Conservation (phyloP, 1,140 invertebrate species). For the Bombus vancouverensis region DNA sequence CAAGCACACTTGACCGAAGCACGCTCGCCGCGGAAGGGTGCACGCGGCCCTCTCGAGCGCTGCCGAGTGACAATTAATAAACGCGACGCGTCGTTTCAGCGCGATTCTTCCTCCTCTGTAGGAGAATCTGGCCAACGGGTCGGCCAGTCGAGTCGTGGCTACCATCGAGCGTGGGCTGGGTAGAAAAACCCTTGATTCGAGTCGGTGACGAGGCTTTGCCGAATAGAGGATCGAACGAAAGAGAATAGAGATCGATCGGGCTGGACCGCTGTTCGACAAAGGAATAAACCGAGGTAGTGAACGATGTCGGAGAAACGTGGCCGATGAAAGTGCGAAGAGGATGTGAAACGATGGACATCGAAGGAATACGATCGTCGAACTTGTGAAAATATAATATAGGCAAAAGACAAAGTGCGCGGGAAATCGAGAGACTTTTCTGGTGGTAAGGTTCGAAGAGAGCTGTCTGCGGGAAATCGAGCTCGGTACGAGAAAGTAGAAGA, state of each 20-base stretch:
- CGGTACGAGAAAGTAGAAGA: background rate
- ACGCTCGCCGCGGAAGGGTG: slow-evolving; percentile 76
- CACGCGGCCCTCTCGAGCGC: slow-evolving; percentile 52
- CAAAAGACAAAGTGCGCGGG: background rate
- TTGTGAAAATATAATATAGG: background rate
- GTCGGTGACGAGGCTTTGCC: background rate
- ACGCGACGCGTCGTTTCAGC: background rate
- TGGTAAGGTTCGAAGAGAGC: background rate
- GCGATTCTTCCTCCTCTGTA: background rate
- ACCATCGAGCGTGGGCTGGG: background rate
- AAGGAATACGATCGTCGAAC: background rate
- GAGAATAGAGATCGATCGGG: background rate
- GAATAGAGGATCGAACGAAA: background rate
- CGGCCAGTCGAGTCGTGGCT: slow-evolving; percentile 28
- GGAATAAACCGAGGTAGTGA: background rate
- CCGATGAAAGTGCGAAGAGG: background rate
- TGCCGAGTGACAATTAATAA: slow-evolving; percentile 67
- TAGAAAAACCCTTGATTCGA: background rate
- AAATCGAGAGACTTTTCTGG: background rate
- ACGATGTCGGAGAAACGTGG: background rate
- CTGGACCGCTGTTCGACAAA: background rate
- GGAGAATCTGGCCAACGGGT: background rate
- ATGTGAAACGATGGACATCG: background rate
- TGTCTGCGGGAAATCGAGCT: background rate
- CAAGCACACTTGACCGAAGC: slow-evolving; percentile 81